A percentile compares a stretch with the other conserved stretches of the same genome.
These are phyloP conservation scores for Symphodus melops DNA, from an alignment of 2,113 vertebrate species.

Conservation along the genomic window DNA sequence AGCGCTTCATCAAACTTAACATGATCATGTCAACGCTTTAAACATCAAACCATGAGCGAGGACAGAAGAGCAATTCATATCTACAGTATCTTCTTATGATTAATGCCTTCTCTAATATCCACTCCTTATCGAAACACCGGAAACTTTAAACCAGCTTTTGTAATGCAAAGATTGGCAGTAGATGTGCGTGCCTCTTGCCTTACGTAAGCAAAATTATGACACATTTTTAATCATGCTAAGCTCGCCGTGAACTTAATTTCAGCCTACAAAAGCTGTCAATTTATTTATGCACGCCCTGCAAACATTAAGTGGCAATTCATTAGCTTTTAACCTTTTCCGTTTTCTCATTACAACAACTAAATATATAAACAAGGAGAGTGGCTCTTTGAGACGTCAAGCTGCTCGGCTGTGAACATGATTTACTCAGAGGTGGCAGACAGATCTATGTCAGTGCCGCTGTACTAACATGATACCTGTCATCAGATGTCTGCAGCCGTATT, in stretches of 20 bases:
- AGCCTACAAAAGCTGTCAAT: neutral
- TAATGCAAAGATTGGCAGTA: neutral
- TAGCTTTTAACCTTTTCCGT: constrained; percentile 5
- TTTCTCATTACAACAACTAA: constrained; percentile 7
- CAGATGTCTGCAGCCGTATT: constrained; percentile 59
- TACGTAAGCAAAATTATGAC: neutral
- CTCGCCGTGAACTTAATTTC: neutral
- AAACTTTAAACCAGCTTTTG: neutral
- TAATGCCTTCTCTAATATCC: constrained; percentile 5
- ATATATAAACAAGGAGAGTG: neutral
- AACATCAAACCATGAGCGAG: constrained; percentile 27
- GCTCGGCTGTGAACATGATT: constrained; percentile 36
- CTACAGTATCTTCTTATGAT: constrained; percentile 12
- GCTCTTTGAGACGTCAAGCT: constrained; percentile 21
- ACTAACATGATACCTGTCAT: constrained; percentile 65
- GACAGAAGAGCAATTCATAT: constrained; percentile 26
- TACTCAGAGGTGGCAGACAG: constrained; percentile 35
- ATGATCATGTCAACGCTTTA: constrained; percentile 59
- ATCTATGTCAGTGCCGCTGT: constrained; percentile 26
- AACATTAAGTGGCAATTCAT: neutral
- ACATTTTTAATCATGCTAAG: constrained; percentile 7
- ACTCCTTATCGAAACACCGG: neutral
- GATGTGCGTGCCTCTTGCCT: neutral
- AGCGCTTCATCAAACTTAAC: constrained; percentile 64
- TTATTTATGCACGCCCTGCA: neutral